A percentile compares a stretch with the other conserved stretches of the same genome.
These are phyloP conservation scores for Euzophera pinguis DNA, from an alignment of 2,888 invertebrate genomes.

Conservation along the genomic window DNA sequence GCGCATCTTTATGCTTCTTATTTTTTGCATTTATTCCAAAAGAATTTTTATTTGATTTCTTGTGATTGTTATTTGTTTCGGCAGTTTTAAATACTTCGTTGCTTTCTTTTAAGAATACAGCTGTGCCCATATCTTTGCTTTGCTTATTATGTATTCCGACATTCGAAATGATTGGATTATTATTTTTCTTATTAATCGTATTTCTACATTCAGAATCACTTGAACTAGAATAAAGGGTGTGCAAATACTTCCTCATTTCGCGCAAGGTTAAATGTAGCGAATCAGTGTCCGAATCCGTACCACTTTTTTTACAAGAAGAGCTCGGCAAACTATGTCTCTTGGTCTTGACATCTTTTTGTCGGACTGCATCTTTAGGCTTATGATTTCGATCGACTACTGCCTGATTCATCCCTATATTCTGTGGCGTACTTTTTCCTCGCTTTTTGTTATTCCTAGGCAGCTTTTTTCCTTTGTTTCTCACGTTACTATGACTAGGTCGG, in stretches of 20 bases:
- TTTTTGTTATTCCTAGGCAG: slow-evolving; percentile 56
- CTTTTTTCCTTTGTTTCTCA: slow-evolving; percentile 62
- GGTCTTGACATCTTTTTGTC: slow-evolving; percentile 61
- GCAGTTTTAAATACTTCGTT: slow-evolving; percentile 47
- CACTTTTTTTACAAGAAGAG: slow-evolving; percentile 78
- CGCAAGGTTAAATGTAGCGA: slow-evolving; percentile 90
- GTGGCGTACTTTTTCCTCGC: slow-evolving; percentile 56
- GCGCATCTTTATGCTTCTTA: slow-evolving; percentile 76
- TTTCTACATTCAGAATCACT: slow-evolving; percentile 81
- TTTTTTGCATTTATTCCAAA: slow-evolving; percentile 82
- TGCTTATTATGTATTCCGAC: slow-evolving; percentile 57
- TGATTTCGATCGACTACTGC: slow-evolving; percentile 40
- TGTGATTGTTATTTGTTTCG: slow-evolving; percentile 71
- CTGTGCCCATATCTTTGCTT: slow-evolving; percentile 48
- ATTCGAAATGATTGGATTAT: slow-evolving; percentile 66
- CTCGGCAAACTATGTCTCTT: slow-evolving; percentile 86
- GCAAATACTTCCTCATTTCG: slow-evolving; percentile 90
- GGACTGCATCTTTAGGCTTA: slow-evolving; percentile 48
- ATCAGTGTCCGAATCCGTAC: slow-evolving; percentile 82
- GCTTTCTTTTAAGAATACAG: slow-evolving; percentile 55
- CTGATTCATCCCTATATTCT: slow-evolving; percentile 38
- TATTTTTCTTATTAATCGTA: slow-evolving; percentile 70
- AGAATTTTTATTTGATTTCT: slow-evolving; percentile 74
- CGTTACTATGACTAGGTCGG: slow-evolving; percentile 71
- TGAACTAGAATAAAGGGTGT: slow-evolving; percentile 88